Conservation (phyloP, 1,140 invertebrate species). For the Meloidogyne hapla region DNA sequence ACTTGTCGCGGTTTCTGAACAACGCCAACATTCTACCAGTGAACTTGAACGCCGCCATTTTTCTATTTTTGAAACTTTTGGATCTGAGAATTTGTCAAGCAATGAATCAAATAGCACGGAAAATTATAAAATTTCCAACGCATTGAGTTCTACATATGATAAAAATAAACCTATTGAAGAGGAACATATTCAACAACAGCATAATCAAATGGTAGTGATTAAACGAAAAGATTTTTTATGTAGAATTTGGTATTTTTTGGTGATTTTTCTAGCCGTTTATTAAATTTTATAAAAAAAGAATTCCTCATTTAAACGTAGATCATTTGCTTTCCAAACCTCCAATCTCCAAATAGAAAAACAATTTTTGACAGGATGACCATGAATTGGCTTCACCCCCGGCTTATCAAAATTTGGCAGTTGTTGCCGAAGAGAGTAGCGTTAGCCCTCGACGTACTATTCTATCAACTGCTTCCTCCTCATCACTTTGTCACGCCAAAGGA, state of each 20-base stretch:
- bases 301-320: too few species aligned
- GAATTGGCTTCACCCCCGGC: not conserved
- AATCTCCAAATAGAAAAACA: too few species aligned
- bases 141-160: not conserved
- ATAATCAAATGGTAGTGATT: not conserved
- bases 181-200: not conserved
- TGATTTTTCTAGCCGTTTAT: too few species aligned
- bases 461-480: slow-evolving; percentile 5
- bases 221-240: too few species aligned
- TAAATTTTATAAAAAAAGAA: too few species aligned
- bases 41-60: not conserved
- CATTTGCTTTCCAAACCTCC: too few species aligned
- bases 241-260: too few species aligned
- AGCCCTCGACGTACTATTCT: not conserved
- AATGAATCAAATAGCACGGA: not conserved
- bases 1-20: slow-evolving; percentile 16
- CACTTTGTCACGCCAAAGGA: not conserved
- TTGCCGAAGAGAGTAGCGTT: not conserved
- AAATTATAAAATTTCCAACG: not conserved
- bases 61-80: slow-evolving; percentile 7
- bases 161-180: not conserved
- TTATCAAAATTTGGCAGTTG: not conserved
- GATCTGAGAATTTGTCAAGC: not conserved
- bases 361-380: not conserved
- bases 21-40: not conserved